Base-by-base conservation (phyloP, 1,140 invertebrate species). In the Hestina assimilis region DNA sequence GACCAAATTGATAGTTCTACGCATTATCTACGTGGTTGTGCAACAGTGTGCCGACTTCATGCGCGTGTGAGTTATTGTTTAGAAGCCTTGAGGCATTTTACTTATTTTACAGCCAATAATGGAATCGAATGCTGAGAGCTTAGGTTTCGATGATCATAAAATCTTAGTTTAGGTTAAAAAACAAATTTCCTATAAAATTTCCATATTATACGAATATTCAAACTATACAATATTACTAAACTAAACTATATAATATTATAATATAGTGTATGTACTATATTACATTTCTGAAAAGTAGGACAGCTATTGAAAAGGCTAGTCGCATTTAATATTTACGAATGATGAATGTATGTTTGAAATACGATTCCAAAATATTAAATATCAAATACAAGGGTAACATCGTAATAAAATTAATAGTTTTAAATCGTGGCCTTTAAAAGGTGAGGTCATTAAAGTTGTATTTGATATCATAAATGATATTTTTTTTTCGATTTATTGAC, bases 361-460 rank as follows among this genome's bases (percentile, higher is more conserved):
- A 17, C 14, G 7, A 38, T 11, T 38, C 9, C 14, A 38, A 38
- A 38, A 9, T 38, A 19, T 38, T 38, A 72, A 76, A 70, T 62
- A 73, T 69, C 54, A 56, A 59, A 69, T 63, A 67, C 79, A 85
- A 87, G 83, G 82, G 79, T 79, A 85, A 85, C 79, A 51, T 66
- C 77, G 62, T 77, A 78, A 85, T 87, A 81, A 81, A 87, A 83
- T 69, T 77, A 73, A 79, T 78, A 78, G 70, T 69, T 70, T n/a
- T 71, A 75, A 82, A 79, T 72, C 66, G 47, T 78, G 76, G 72
- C 82, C 80, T 87, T 72, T 74, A 59, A n/a, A n/a, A 63, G 52
- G 52, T 76, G 69, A 77, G 74, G 63, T 79, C 73, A 74, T 78
- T 75, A 57, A 71, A 69, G 69, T 78, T 57, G 66, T 75, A 75